Evolutionary conservation across 2,797 vertebrate genomes (phyloP).

Genomic region (Agapornis canus): DNA sequence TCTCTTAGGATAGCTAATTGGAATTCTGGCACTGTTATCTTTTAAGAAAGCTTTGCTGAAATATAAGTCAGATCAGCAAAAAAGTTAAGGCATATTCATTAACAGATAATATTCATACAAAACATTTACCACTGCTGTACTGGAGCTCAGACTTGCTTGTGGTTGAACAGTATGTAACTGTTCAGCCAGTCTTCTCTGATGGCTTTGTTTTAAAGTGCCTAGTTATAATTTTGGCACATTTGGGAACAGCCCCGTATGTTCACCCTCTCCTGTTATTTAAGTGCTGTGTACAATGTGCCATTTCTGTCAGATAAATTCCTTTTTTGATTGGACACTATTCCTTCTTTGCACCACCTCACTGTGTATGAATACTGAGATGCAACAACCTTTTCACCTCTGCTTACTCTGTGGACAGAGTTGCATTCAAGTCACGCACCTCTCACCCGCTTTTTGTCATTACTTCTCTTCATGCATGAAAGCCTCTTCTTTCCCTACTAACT

Average conservation of each 20-base stretch:
- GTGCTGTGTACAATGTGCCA: not conserved
- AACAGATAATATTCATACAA: not conserved
- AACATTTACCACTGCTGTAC: not conserved
- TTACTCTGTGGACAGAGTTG: not conserved
- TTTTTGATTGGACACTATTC: not conserved
- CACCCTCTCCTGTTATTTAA: not conserved
- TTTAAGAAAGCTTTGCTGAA: not conserved
- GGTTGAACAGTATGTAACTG: not conserved
- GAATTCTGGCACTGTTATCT: not conserved
- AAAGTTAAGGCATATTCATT: not conserved
- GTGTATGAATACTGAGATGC: not conserved
- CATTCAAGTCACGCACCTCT: constrained; percentile 10
- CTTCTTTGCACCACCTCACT: not conserved
- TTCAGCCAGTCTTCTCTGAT: not conserved
- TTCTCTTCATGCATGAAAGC: constrained; percentile 20
- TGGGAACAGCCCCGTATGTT: not conserved
- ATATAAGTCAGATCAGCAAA: not conserved
- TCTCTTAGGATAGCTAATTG: not conserved
- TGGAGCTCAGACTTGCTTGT: not conserved
- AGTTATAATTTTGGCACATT: accelerated
- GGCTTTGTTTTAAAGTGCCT: not conserved
- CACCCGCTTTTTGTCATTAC: not conserved
- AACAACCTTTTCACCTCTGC: not conserved
- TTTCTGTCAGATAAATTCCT: not conserved
- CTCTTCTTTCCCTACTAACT: not conserved